Evolutionary conservation across 92 coral and sea anemone species (phyloP).

Genomic region (Heteractis magnifica): DNA sequence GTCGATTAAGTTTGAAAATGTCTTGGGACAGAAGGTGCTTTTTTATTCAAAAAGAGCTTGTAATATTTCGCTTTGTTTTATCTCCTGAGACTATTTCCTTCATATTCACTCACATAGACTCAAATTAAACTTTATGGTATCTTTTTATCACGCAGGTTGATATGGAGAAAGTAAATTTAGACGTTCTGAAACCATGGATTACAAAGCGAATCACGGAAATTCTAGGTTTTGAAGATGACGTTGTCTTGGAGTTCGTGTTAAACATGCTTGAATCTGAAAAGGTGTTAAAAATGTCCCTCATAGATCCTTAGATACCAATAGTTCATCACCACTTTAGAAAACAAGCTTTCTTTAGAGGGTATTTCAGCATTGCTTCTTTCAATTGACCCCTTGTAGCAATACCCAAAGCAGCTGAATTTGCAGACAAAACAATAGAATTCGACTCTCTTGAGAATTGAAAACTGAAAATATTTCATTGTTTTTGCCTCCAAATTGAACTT

Average conservation of each 20-base stretch:
- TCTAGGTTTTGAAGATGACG: slow-evolving; percentile 94
- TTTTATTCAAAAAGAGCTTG: background rate
- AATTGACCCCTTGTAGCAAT: no score
- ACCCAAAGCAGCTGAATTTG: no score
- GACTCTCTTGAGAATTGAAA: no score
- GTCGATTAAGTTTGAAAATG: slow-evolving; percentile 81
- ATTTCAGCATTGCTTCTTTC: no score
- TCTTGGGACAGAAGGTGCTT: slow-evolving; percentile 27
- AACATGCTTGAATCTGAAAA: slow-evolving; percentile 95
- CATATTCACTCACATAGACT: background rate
- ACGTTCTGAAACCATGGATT: slow-evolving; percentile 93
- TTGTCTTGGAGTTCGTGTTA: slow-evolving; percentile 81
- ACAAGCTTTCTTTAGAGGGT: background rate
- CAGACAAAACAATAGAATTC: no score
- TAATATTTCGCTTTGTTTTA: background rate
- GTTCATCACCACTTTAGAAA: background rate
- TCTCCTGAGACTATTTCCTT: background rate
- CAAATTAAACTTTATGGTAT: background rate
- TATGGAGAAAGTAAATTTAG: slow-evolving; percentile 93
- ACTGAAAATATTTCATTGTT: no score
- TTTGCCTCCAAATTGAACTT: no score
- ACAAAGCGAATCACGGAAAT: slow-evolving; percentile 89
- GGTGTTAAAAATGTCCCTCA: slow-evolving; percentile 34
- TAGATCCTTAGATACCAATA: background rate
- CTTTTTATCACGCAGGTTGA: slow-evolving; percentile 57